phyloP scores from a whole-genome alignment of 2,113 vertebrate genomes.

The Oplegnathus fasciatus region DNA sequence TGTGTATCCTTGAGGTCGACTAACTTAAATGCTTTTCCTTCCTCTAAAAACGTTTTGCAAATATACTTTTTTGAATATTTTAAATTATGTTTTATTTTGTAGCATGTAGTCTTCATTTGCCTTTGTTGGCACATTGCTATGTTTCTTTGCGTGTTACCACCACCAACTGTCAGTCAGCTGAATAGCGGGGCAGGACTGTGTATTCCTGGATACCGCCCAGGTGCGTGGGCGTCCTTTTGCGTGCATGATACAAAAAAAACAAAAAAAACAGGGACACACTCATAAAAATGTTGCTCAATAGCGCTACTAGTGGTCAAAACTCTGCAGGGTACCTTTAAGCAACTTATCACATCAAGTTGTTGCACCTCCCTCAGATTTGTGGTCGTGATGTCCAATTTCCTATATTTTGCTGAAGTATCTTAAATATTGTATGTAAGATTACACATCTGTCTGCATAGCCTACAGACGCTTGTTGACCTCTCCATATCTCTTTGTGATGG shows the following conservation, averaged over 20 bases:
- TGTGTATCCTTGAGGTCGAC: too few species aligned
- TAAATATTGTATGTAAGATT: background rate
- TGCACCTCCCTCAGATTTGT: background rate
- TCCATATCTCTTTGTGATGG: background rate
- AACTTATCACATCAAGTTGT: background rate
- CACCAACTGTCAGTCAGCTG: background rate
- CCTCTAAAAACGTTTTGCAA: too few species aligned
- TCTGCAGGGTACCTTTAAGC: background rate
- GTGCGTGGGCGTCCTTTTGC: too few species aligned
- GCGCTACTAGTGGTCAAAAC: background rate
- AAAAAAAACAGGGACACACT: too few species aligned
- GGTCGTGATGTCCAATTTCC: background rate
- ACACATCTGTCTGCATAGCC: background rate
- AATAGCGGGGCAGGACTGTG: too few species aligned
- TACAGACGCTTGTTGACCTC: background rate
- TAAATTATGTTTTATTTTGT: too few species aligned
- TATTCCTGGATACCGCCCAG: too few species aligned
- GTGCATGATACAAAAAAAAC: background rate
- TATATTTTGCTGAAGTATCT: background rate
- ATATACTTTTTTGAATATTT: too few species aligned
- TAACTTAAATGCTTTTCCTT: too few species aligned
- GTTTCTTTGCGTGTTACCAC: too few species aligned
- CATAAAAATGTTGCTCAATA: background rate
- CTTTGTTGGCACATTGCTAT: too few species aligned
- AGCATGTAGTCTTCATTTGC: too few species aligned